phyloP scores from a whole-genome alignment of 1,140 invertebrate genomes.

The Psilanteris sp. region DNA sequence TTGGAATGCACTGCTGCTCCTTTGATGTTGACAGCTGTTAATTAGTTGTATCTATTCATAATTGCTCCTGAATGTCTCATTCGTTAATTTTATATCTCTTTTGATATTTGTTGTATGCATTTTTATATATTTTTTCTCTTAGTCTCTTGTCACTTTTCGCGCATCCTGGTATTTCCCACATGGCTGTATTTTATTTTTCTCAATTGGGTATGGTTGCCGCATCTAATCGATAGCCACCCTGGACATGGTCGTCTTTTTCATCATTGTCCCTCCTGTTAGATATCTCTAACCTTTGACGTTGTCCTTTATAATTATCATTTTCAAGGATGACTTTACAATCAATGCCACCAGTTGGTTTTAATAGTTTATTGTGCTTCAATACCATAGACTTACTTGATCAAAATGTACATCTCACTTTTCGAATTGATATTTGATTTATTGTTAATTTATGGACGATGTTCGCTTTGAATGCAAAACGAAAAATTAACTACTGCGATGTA shows the following conservation, averaged over 20 bases:
- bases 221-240: constrained; percentile 30
- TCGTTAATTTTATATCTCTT: too few species aligned
- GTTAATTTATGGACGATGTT: constrained; percentile 32
- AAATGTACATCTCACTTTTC: constrained; percentile 75
- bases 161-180: constrained; percentile 77
- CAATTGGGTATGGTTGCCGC: constrained; percentile 11
- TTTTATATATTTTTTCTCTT: too few species aligned
- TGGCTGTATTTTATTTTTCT: constrained; percentile 42
- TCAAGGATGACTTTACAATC: background rate
- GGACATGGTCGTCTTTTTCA: constrained; percentile 29
- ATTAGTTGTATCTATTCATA: too few species aligned
- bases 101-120: too few species aligned
- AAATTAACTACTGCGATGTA: constrained; percentile 34
- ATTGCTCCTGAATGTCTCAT: too few species aligned
- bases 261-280: background rate
- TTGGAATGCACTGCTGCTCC: constrained; percentile 60
- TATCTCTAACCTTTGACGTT: constrained; percentile 28
- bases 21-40: too few species aligned
- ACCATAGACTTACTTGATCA: constrained; percentile 80
- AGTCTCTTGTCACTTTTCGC: constrained; percentile 30
- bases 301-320: constrained; percentile 5
- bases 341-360: background rate
- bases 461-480: constrained; percentile 34
- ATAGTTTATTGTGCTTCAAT: constrained; percentile 36
- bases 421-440: constrained; percentile 35